phyloP scores from a whole-genome alignment of 2,888 invertebrate genomes.

The Coleophora flavipennella region DNA sequence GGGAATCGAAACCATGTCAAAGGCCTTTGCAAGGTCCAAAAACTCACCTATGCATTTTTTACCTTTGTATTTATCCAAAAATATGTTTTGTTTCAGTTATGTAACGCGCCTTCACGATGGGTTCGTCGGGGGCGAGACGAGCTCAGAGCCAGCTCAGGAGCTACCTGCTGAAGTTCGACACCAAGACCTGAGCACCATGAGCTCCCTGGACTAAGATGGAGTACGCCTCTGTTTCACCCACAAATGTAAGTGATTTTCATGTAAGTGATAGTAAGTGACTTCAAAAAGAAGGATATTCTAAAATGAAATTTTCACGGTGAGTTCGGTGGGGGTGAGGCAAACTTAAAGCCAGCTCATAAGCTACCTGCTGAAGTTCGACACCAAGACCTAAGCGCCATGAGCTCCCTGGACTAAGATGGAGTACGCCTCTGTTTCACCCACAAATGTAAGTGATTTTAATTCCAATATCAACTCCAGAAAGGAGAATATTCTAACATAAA shows the following conservation, averaged over 20 bases:
- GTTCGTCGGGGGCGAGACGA: conserved; percentile 38
- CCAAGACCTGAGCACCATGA: conserved; percentile 45
- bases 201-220: conserved; percentile 48
- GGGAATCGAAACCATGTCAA: too few species aligned
- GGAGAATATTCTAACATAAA: too few species aligned
- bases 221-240: conserved; percentile 51
- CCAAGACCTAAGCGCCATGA: conserved; percentile 45
- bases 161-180: conserved; percentile 53
- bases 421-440: conserved; percentile 51
- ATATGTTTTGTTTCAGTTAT: conserved; percentile 51
- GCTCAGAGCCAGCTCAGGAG: conserved; percentile 31
- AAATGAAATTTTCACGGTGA: conserved; percentile 50
- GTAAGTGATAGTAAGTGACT: too few species aligned
- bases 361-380: conserved; percentile 53
- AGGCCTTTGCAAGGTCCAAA: too few species aligned
- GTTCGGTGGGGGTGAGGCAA: conserved; percentile 38
- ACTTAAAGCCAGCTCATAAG: conserved; percentile 31
- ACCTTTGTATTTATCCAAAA: not conserved
- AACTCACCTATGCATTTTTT: too few species aligned
- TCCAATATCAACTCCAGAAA: too few species aligned
- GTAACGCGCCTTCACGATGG: conserved; percentile 44
- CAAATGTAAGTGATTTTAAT: conserved; percentile 59
- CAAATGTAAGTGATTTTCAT: conserved; percentile 59
- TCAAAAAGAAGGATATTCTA: too few species aligned
- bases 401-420: conserved; percentile 48